A percentile compares a stretch with the other conserved stretches of the same genome.
phyloP scores from a whole-genome alignment of 2,797 vertebrate genomes.

The Muscicapa striata region DNA sequence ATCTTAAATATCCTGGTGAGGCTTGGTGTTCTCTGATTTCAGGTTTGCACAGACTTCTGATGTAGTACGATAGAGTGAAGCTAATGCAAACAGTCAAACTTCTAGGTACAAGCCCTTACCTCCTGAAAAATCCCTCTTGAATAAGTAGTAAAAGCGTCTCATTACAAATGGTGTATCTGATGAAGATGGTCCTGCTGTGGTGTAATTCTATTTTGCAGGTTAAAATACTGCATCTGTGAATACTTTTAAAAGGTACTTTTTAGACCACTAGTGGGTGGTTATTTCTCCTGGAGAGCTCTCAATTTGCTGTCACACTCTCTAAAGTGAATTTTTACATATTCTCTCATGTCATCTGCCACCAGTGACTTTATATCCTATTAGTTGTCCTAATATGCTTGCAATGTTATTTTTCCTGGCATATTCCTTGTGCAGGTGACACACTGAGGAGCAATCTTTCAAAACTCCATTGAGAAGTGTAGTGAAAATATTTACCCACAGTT shows the following conservation, averaged over 20 bases:
- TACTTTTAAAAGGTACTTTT: not conserved
- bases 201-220: not conserved
- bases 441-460: not conserved
- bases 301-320: not conserved
- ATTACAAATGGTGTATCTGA: not conserved
- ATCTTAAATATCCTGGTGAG: constrained; percentile 12
- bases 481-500: not conserved
- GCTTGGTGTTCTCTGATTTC: not conserved
- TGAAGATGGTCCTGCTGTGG: not conserved
- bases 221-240: not conserved
- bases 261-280: not conserved
- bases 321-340: not conserved
- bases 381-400: not conserved
- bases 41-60: not conserved
- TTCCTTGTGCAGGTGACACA: not conserved
- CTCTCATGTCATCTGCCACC: not conserved
- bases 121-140: not conserved
- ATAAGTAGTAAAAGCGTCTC: not conserved
- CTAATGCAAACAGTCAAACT: not conserved
- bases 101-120: not conserved
- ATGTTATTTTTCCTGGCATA: not conserved
- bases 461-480: not conserved
- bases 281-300: not conserved
- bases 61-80: not conserved
- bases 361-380: not conserved